A percentile compares a stretch with the other conserved stretches of the same genome.
These are phyloP conservation scores for Ornithoptera priamus DNA, from an alignment of 2,888 invertebrate genomes.

Conservation along the genomic window DNA sequence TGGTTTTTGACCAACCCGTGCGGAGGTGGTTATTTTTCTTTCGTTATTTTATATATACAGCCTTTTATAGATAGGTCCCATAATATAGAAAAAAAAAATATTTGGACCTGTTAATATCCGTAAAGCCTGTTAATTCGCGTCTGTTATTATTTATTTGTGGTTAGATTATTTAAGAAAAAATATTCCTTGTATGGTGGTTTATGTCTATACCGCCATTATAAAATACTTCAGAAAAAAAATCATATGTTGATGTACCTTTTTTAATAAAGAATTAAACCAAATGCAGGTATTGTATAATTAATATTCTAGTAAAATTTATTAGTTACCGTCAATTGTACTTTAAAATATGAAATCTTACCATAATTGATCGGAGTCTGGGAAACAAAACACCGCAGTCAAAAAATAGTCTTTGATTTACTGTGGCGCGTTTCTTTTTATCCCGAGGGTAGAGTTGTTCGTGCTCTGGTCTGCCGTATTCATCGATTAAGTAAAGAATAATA, in stretches of 20 bases:
- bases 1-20: no score
- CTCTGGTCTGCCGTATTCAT: slow-evolving; percentile 57
- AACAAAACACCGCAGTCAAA: slow-evolving; percentile 68
- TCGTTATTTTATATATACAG: no score
- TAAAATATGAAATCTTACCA: slow-evolving; percentile 51
- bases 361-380: slow-evolving; percentile 59
- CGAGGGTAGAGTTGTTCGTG: slow-evolving; percentile 56
- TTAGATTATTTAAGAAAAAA: no score
- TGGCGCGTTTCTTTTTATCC: slow-evolving; percentile 55
- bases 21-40: no score
- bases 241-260: no score
- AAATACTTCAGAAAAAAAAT: not conserved
- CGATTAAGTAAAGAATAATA: slow-evolving; percentile 62
- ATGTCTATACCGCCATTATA: not conserved
- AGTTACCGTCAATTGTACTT: not conserved
- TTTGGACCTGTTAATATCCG: no score
- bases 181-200: no score
- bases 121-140: no score
- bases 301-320: not conserved
- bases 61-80: no score
- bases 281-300: not conserved
- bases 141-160: no score
- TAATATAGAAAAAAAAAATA: no score
- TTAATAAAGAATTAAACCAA: not conserved
- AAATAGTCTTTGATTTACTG: slow-evolving; percentile 59